Evolutionary conservation across 2,797 vertebrate species (phyloP), one percentile per base, ranked within the genome.

Genomic region (Coccyzus lansbergi): DNA sequence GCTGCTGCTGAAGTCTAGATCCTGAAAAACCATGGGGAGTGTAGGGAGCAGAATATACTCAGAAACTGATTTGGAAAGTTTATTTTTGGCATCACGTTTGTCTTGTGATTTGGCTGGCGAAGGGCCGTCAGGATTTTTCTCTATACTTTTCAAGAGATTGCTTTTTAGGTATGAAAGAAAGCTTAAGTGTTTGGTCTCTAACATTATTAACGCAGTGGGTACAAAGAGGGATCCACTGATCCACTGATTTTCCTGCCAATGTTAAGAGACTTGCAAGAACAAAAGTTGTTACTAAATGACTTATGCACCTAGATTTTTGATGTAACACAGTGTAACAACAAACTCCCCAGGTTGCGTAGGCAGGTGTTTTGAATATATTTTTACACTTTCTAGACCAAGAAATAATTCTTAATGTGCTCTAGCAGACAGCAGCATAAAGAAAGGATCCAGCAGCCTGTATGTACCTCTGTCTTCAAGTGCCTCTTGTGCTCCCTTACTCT

Each of bases 251-350:
- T 72, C 64, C 33, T 74, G 34, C 22, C 29, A 52, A 12, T 5
- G 22, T 0, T 0, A 2, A 53, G 11, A 62, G 17, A 62, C 20
- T 24, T 55, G 26, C 14, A 75, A 82, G 34, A 52, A 48, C 8
- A 53, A 44, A 62, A 58, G 19, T 16, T 53, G 5, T 69, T 83
- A 40, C 48, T 70, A n/a, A 20, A 40, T n/a, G 15, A 11, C 17
- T 36, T 48, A n/a, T 8, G 4, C 16, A 48, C 5, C 18, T 76
- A 22, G 5, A 19, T 63, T 33, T 36, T 14, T 31, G 21, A 33
- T 38, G 10, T 22, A 40, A 56, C 3, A 38, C 10, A 17, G 4
- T 0, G 0, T 33, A 40, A 36, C 3, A 84, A 52, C n/a, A 53
- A 81, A 70, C 16, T 42, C 8, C 34, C 14, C 31, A 80, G 24